Percentiles rank a stretch among this genome's conserved stretches.
Conservation (phyloP, 2,113 vertebrate genomes). For the Pogona vitticeps region DNA sequence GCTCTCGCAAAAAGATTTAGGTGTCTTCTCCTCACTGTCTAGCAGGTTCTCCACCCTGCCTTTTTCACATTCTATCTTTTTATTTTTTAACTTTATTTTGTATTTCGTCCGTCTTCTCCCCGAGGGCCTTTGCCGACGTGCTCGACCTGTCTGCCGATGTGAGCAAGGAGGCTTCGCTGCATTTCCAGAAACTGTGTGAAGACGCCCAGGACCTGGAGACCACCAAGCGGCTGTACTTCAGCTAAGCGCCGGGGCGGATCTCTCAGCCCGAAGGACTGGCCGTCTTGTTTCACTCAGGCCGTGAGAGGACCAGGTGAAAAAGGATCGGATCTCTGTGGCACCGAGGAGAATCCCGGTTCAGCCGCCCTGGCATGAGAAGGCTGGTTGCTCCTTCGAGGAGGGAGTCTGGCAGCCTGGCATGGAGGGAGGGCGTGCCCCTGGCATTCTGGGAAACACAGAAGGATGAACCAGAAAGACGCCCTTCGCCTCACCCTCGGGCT, state of each 20-base stretch:
- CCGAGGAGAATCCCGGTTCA: too few relatives aligned
- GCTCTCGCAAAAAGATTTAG: background rate
- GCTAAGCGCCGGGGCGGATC: background rate
- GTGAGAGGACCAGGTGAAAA: too few relatives aligned
- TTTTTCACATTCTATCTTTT: too few relatives aligned
- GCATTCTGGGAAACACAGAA: background rate
- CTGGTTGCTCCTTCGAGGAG: background rate
- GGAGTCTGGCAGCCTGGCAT: background rate
- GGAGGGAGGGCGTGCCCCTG: background rate
- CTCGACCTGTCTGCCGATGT: background rate
- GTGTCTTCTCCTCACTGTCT: background rate
- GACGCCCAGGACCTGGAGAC: background rate
- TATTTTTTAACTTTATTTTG: too few relatives aligned
- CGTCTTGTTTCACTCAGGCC: background rate
- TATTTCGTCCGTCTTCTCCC: too few relatives aligned
- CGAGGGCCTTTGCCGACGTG: background rate
- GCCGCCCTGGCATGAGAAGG: background rate
- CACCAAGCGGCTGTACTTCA: background rate
- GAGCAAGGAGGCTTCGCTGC: background rate
- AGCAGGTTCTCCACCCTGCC: fast-evolving
- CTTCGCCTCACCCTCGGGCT: too few relatives aligned
- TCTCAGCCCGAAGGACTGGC: too few relatives aligned
- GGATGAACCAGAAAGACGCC: background rate
- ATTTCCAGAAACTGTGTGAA: background rate
- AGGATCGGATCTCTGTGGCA: too few relatives aligned